phyloP scores from a whole-genome alignment of 2,888 invertebrate species.

The Adela reaumurella region DNA sequence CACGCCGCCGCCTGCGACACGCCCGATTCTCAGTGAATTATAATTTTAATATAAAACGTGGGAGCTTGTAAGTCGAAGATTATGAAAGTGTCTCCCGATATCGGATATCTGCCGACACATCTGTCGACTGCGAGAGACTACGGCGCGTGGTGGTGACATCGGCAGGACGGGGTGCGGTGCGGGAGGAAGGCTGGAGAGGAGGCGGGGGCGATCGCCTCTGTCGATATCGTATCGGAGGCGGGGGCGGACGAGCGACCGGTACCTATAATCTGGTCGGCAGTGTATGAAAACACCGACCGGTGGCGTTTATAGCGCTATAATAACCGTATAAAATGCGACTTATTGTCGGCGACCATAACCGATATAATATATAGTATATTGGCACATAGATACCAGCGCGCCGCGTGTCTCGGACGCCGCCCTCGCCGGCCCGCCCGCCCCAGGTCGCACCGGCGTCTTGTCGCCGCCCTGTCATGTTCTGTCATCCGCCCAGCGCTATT shows the following conservation, averaged over 20 bases:
- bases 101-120: slow-evolving; percentile 50
- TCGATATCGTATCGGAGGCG: slow-evolving; percentile 24
- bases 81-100: slow-evolving; percentile 55
- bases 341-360: slow-evolving; percentile 54
- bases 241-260: slow-evolving; percentile 25
- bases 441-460: too few relatives aligned
- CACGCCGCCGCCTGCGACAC: slow-evolving; percentile 1
- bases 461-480: too few relatives aligned
- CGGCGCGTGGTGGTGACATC: slow-evolving; percentile 46
- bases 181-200: too few relatives aligned
- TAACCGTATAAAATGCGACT: slow-evolving; percentile 57
- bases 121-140: slow-evolving; percentile 27
- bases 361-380: slow-evolving; percentile 27
- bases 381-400: too few relatives aligned
- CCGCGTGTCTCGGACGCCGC: too few relatives aligned
- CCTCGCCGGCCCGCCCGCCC: too few relatives aligned
- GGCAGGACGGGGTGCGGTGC: slow-evolving; percentile 17
- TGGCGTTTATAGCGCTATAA: slow-evolving; percentile 55
- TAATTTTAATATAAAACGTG: slow-evolving; percentile 47
- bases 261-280: slow-evolving; percentile 51
- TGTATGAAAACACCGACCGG: slow-evolving; percentile 53
- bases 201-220: slow-evolving; percentile 11
- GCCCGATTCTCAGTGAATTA: background rate
- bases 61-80: slow-evolving; percentile 43
- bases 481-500: too few relatives aligned